Evolutionary conservation across 2,113 vertebrate species (phyloP).

Genomic region (Oncorhynchus clarkii): DNA sequence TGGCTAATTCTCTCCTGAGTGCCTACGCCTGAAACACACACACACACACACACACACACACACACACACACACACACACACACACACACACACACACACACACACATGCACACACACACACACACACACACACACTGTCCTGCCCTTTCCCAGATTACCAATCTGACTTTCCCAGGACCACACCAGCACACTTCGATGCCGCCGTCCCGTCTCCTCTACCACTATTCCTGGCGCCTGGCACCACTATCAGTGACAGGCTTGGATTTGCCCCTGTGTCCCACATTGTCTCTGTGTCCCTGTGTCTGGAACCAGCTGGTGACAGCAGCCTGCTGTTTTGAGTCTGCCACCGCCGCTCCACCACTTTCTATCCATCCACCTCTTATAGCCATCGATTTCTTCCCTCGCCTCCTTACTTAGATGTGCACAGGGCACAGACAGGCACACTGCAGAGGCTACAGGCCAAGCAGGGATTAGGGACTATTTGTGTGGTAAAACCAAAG

Average conservation of each 20-base stretch:
- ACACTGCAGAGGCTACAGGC: too few relatives aligned
- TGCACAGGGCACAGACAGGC: too few relatives aligned
- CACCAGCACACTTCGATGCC: slow-evolving; percentile 43
- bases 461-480: slow-evolving; percentile 5
- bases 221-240: slow-evolving; percentile 57
- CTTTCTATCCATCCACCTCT: slow-evolving; percentile 44
- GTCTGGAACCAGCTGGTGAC: slow-evolving; percentile 60
- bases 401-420: slow-evolving; percentile 20
- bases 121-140: too few relatives aligned
- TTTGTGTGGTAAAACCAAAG: slow-evolving; percentile 33
- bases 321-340: slow-evolving; percentile 58
- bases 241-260: slow-evolving; percentile 56
- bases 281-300: slow-evolving; percentile 36
- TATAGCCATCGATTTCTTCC: slow-evolving; percentile 62
- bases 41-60: too few relatives aligned
- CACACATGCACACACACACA: neutral
- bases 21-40: slow-evolving; percentile 5
- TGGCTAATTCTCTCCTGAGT: slow-evolving; percentile 3
- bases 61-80: too few relatives aligned
- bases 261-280: slow-evolving; percentile 40
- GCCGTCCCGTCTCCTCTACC: slow-evolving; percentile 54
- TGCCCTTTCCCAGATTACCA: slow-evolving; percentile 9
- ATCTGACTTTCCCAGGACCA: slow-evolving; percentile 43
- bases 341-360: slow-evolving; percentile 53
- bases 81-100: neutral